Conservation (phyloP, 2,888 invertebrate species). For the Polymixis lichenea region DNA sequence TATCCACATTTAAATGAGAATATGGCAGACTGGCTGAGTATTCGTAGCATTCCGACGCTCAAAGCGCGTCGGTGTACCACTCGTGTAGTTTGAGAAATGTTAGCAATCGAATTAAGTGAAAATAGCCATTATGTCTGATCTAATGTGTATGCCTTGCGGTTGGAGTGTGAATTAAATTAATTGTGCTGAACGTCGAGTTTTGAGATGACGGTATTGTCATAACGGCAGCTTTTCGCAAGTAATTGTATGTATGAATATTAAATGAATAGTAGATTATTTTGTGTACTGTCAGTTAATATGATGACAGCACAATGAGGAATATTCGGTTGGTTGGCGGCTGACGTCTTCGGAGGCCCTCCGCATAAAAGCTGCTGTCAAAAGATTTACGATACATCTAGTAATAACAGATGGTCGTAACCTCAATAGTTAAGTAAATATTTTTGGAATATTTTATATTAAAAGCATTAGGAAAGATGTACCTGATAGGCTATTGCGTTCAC, state of each 20-base stretch:
- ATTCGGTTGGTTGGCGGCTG: constrained; percentile 83
- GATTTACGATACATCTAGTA: constrained; percentile 69
- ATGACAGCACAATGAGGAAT: constrained; percentile 88
- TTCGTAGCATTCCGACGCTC: constrained; percentile 65
- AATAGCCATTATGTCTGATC: constrained; percentile 70
- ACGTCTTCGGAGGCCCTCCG: constrained; percentile 76
- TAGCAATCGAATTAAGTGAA: constrained; percentile 70
- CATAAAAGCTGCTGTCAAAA: constrained; percentile 77
- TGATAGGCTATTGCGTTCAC: neutral
- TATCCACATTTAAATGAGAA: constrained; percentile 68
- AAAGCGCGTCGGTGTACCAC: constrained; percentile 54
- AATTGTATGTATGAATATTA: constrained; percentile 86
- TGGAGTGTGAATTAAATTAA: constrained; percentile 80
- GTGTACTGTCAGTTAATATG: constrained; percentile 87
- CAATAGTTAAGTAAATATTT: constrained; percentile 49
- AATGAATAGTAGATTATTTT: constrained; percentile 88
- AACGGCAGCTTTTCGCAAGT: constrained; percentile 81
- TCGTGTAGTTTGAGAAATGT: constrained; percentile 63
- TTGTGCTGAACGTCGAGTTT: constrained; percentile 76
- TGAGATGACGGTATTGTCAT: constrained; percentile 79
- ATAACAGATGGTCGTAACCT: constrained; percentile 58
- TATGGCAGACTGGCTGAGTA: constrained; percentile 63
- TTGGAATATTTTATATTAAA: constrained; percentile 19
- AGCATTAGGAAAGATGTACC: neutral
- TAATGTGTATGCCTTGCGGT: constrained; percentile 67